These are phyloP conservation scores for Bubo bubo DNA, from an alignment of 2,113 vertebrate species.

Conservation along the genomic window DNA sequence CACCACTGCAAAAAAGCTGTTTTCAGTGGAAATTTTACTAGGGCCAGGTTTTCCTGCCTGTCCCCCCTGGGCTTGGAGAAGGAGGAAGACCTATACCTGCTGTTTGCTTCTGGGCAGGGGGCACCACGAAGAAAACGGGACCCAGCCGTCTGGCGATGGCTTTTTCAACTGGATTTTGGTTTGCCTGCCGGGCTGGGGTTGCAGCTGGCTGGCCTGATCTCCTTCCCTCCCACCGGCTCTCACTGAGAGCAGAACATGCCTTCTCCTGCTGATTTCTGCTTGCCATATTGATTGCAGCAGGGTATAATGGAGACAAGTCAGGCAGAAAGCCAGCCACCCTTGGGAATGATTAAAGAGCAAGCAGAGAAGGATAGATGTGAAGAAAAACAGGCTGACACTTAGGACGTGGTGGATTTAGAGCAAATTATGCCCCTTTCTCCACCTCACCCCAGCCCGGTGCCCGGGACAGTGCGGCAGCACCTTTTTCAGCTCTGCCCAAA, in stretches of 20 bases:
- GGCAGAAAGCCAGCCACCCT: constrained; percentile 63
- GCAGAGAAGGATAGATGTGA: constrained; percentile 26
- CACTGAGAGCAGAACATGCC: constrained; percentile 39
- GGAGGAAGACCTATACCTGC: neutral
- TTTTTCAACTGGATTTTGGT: neutral
- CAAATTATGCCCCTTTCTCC: constrained; percentile 11
- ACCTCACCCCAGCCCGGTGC: neutral
- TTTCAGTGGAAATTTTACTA: neutral
- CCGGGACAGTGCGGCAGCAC: neutral
- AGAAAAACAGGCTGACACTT: constrained; percentile 42
- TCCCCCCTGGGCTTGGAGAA: neutral
- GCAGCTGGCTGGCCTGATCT: constrained; percentile 54
- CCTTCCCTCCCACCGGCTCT: constrained; percentile 33
- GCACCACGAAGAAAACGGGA: neutral
- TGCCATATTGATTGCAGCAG: constrained; percentile 65
- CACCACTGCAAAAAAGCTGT: neutral
- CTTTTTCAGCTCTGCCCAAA: neutral
- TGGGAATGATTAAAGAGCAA: constrained; percentile 61
- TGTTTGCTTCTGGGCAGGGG: neutral
- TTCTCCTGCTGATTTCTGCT: constrained; percentile 61
- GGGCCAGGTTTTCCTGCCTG: neutral
- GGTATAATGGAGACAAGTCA: constrained; percentile 64
- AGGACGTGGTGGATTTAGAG: constrained; percentile 3
- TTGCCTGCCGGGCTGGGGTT: constrained; percentile 36
- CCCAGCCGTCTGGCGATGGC: neutral